Evolutionary conservation across 2,113 vertebrate species (phyloP).

Genomic region (Chroicocephalus ridibundus): DNA sequence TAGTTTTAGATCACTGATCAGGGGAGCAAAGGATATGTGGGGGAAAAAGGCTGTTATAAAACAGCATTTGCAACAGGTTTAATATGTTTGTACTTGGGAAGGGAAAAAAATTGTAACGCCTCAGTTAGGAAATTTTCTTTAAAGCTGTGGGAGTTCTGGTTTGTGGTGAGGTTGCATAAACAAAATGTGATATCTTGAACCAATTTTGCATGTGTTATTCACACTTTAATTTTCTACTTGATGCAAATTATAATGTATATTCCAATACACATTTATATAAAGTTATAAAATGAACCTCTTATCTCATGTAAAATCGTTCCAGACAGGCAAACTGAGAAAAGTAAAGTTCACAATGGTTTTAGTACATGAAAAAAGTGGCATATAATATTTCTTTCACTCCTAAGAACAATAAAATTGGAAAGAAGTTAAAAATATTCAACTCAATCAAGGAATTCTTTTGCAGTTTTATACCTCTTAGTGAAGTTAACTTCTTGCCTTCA

Average conservation of each 20-base stretch:
- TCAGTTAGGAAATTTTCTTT: not conserved
- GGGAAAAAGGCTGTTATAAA: not conserved
- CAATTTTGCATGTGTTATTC: not conserved
- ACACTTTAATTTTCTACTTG: not conserved
- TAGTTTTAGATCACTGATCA: not conserved
- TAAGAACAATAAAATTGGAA: constrained; percentile 26
- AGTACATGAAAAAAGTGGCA: not conserved
- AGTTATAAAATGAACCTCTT: not conserved
- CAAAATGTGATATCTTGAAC: not conserved
- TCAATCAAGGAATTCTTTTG: not conserved
- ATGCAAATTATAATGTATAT: not conserved
- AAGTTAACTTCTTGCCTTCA: constrained; percentile 12
- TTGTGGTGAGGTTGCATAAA: not conserved
- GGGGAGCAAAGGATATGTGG: not conserved
- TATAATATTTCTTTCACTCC: not conserved
- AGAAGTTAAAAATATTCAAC: not conserved
- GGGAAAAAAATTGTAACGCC: fast-evolving
- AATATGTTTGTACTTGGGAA: not conserved
- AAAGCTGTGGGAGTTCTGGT: not conserved
- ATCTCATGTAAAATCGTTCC: not conserved
- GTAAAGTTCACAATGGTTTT: not conserved
- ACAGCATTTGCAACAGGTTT: not conserved
- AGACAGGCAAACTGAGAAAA: not conserved
- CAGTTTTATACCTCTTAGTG: not conserved
- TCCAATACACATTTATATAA: not conserved